Percentiles rank a stretch among this genome's conserved stretches.
phyloP scores from a whole-genome alignment of 2,888 invertebrate genomes.

The Eupithecia exiguata region DNA sequence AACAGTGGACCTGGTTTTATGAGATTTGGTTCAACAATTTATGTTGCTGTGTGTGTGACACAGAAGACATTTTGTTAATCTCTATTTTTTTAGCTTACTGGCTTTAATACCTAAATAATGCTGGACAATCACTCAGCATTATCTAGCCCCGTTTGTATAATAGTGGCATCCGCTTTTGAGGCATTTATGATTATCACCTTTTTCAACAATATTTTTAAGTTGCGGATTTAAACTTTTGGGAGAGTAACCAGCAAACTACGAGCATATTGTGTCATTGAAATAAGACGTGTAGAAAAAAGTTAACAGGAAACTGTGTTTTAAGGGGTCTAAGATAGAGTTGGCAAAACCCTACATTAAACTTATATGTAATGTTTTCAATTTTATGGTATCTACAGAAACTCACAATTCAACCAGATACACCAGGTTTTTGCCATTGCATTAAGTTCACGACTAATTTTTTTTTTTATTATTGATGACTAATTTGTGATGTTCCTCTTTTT shows the following conservation, averaged over 20 bases:
- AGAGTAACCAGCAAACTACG: not conserved
- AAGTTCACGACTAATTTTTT: not conserved
- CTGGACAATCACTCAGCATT: too few relatives aligned
- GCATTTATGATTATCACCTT: not conserved
- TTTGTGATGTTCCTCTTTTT: slow-evolving; percentile 41
- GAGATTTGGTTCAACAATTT: not conserved
- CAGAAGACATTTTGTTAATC: not conserved
- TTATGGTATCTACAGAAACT: too few relatives aligned
- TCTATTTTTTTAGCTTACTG: not conserved
- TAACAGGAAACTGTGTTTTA: too few relatives aligned
- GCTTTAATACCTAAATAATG: too few relatives aligned
- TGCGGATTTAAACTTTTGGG: not conserved
- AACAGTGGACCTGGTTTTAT: not conserved
- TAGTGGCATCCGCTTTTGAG: not conserved
- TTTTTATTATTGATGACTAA: not conserved
- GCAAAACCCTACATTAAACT: too few relatives aligned
- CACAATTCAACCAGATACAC: not conserved
- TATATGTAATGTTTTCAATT: too few relatives aligned
- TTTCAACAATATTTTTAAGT: not conserved
- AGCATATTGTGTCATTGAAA: not conserved
- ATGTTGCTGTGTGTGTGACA: not conserved
- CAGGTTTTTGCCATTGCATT: not conserved
- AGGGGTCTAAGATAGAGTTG: too few relatives aligned
- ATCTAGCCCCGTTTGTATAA: too few relatives aligned
- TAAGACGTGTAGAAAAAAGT: too few relatives aligned